Base-by-base conservation (phyloP, 2,888 invertebrate species). In the Bellardia bayeri region DNA sequence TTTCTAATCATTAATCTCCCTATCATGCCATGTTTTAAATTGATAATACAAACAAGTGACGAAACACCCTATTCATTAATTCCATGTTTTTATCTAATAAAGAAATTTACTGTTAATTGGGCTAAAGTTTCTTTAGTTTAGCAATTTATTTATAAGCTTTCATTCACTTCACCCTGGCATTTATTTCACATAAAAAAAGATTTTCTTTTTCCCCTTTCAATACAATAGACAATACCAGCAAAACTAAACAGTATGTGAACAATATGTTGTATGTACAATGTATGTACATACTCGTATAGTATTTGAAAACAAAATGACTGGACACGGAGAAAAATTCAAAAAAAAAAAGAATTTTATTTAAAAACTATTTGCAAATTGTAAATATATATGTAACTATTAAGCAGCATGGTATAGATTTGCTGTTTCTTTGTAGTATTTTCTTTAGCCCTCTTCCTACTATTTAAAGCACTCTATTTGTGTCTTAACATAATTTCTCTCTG, bases 101-200 rank as follows among this genome's bases (percentile, higher is more conserved):
- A 61, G 30, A 74, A 56, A 56, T 23, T 16, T 16, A 16, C 23
- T 56, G 56, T 23, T 23, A 56, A 16, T 56, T 56, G 56, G 9
- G 61, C n/a, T 58, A 40, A 16, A 37, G 30, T 61, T 16, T 16
- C 56, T 16, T 56, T 56, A 23, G 56, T 23, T 56, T 40, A 63
- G 16, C 23, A 30, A 11, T 45, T 45, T 45, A 2, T 42, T 42
- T 42, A 23, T 23, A 23, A 23, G 23, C 11, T 74, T 61, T 63
- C 58, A 42, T 58, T 75, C 40, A 40, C n/a, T 63, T 75, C 42
- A 45, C 74, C 74, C 16, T 75, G 74, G 63, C 61, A 61, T 75
- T 75, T 49, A 61, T 14, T 75, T n/a, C 33, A 63, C 14, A 49
- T 75, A 40, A 49, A 61, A 61, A 40, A 64, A 45, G 45, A 45